Evolutionary conservation across 2,797 vertebrate species (phyloP).

Genomic region (Chelonia mydas): DNA sequence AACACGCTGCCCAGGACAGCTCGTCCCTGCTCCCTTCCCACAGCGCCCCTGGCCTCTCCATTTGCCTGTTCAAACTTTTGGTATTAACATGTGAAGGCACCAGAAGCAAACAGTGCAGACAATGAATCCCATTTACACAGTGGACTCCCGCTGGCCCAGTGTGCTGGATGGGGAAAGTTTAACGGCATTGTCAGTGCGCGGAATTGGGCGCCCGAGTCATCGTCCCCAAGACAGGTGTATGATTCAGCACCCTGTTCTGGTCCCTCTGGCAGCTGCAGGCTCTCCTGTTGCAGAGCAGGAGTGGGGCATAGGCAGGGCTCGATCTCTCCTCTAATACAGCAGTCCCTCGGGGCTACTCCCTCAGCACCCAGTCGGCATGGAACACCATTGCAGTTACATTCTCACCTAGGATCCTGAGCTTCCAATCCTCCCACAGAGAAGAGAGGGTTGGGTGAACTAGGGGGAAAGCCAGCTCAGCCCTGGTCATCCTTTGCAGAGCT

Average conservation of each 20-base stretch:
- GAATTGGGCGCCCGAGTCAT: neutral
- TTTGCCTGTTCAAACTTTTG: fast-evolving
- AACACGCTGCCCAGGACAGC: fast-evolving
- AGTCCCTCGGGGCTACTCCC: neutral
- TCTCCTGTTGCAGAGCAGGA: neutral
- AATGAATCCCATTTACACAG: fast-evolving
- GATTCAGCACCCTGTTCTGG: neutral
- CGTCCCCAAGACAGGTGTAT: neutral
- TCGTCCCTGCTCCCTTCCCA: neutral
- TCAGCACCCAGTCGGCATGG: fast-evolving
- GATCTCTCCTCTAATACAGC: fast-evolving
- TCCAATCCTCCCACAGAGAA: fast-evolving
- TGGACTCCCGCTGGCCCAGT: fast-evolving
- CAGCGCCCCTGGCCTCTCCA: neutral
- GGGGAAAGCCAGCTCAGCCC: neutral
- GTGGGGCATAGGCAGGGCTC: neutral
- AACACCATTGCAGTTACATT: fast-evolving
- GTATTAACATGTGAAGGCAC: neutral
- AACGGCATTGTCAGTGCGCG: fast-evolving
- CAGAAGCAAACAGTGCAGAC: neutral
- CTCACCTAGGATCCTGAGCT: fast-evolving
- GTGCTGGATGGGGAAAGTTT: neutral
- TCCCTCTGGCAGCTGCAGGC: neutral
- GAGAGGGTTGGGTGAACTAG: fast-evolving
- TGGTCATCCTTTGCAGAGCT: too few relatives aligned